phyloP scores from a whole-genome alignment of 2,888 invertebrate species.

The Fragum sueziense region DNA sequence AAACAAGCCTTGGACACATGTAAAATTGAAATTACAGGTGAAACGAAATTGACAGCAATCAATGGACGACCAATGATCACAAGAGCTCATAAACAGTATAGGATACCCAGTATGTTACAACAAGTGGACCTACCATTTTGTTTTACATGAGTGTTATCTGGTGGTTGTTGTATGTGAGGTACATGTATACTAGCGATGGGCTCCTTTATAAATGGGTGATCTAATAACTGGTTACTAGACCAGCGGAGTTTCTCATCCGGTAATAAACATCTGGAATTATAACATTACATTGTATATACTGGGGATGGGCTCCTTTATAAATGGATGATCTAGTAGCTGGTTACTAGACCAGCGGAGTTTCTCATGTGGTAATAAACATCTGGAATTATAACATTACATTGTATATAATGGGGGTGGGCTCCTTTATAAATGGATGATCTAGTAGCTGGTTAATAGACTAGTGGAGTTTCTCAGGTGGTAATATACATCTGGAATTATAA shows the following conservation, averaged over 20 bases:
- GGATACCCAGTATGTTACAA: no score
- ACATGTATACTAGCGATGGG: constrained; percentile 38
- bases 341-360: constrained; percentile 89
- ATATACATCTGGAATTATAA: no score
- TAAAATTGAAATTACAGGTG: no score
- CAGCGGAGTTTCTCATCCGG: constrained; percentile 89
- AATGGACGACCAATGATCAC: no score
- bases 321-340: constrained; percentile 90
- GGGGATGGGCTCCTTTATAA: constrained; percentile 81
- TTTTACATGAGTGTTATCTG: constrained; percentile 12
- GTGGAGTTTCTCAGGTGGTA: no score
- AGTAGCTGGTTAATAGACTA: no score
- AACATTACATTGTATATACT: neutral
- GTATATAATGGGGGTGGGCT: no score
- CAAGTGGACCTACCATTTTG: constrained; percentile 9
- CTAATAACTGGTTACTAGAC: constrained; percentile 89
- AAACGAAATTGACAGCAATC: no score
- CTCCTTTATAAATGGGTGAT: constrained; percentile 87
- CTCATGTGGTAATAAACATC: constrained; percentile 85
- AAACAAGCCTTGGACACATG: no score
- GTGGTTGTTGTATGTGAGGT: constrained; percentile 1
- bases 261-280: constrained; percentile 70
- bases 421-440: no score
- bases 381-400: no score
- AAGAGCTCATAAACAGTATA: no score